Evolutionary conservation across 2,888 invertebrate species (phyloP), one percentile per base, ranked within the genome.

Genomic region (Synergus japonicus): DNA sequence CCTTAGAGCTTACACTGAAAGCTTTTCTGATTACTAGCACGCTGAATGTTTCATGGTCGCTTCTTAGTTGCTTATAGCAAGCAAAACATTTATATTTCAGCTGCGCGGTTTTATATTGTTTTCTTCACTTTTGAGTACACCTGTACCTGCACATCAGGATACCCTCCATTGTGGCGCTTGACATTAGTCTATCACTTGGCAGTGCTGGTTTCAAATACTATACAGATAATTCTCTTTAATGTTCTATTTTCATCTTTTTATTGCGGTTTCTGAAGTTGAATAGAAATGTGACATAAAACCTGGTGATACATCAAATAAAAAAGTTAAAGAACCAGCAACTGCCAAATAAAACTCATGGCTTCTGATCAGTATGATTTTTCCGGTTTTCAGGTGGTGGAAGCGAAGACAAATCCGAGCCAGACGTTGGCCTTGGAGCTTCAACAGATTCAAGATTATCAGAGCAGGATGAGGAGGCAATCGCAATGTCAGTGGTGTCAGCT

Each of bases 401-500:
- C 77, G 87, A 88, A 58, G 86, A 87, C 82, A 91, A 91, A 79
- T 85, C 84, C 78, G 89, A 89, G 49, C 85, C 86, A 79, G 89
- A 87, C 79, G 88, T 86, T 76, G 87, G 85, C 79, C 86, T 86
- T 78, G 88, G 88, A 78, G 73, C 73, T 29, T 88, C 88, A 79
- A 88, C 85, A 81, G 90, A 87, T 78, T 89, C 86, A 81, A 81
- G 90, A 82, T 64, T 90, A 83, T 88, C 89, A 81, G 92, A 92
- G 79, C 87, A 89, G 60, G 92, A 92, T 67, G 93, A 93, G 78
- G 94, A 94, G 84, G 93, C 93, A 60, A 92, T 93, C 83, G 92
- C 92, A 80, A 93, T 93, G 92, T 91, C 92, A 67, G 89, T 92
- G 81, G 92, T 92, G 85, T 92, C 93, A 79, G 92, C 88, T 60